These are phyloP conservation scores for Tenebrosternarchus preto DNA, from an alignment of 2,113 vertebrate genomes.

Conservation along the genomic window DNA sequence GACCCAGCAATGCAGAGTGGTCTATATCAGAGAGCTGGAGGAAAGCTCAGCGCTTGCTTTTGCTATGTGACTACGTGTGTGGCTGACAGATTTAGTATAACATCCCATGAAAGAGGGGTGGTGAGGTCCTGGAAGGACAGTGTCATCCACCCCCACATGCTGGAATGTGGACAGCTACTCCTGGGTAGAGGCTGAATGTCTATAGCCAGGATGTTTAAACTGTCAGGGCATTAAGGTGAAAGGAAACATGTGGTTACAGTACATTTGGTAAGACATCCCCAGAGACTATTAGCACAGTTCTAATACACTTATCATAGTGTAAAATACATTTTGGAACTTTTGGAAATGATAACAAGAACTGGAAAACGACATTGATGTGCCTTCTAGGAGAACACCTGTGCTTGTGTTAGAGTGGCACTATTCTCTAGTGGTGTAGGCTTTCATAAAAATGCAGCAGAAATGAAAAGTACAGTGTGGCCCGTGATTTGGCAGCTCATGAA, in stretches of 20 bases:
- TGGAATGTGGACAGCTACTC: background rate
- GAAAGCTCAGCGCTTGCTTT: background rate
- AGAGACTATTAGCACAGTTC: no score
- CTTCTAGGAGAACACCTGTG: background rate
- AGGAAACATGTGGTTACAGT: no score
- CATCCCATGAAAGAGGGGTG: background rate
- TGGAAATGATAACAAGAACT: no score
- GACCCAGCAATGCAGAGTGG: background rate
- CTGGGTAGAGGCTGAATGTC: background rate
- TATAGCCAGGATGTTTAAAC: background rate
- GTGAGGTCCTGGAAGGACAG: background rate
- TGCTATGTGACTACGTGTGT: background rate
- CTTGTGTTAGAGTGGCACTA: background rate
- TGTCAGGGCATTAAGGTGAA: no score
- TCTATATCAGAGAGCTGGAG: background rate
- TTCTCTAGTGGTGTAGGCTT: constrained; percentile 22
- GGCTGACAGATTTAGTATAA: background rate
- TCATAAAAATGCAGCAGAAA: constrained; percentile 13
- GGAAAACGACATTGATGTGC: background rate
- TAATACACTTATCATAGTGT: background rate
- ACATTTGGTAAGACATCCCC: no score
- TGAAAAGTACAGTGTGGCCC: background rate
- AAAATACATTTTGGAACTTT: background rate
- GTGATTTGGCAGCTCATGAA: background rate
- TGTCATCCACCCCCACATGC: background rate